Evolutionary conservation across 2,888 invertebrate species (phyloP), one percentile per base, ranked within the genome.

Genomic region (Enchytraeus crypticus): DNA sequence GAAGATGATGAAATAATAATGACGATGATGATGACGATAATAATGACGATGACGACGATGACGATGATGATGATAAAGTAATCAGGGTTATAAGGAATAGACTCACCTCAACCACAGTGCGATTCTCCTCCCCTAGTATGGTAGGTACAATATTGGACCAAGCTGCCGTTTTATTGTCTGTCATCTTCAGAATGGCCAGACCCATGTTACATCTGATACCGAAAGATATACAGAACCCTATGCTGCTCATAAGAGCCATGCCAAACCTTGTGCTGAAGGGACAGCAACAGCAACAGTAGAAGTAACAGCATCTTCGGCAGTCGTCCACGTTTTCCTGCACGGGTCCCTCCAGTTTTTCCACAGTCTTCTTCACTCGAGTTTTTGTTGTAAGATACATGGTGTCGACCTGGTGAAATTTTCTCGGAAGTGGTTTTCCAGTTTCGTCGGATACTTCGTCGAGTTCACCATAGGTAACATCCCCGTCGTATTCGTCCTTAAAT

Each of bases 151-250:
- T 38, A 18, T 18, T 8, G 11, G 38, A 18, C 38, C 38, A 38
- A 14, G 8, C 18, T 18, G 53, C 11, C 23, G 70, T 71, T 29
- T 69, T 69, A 58, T 75, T 75, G 57, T 70, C 70, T 1, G 79
- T 82, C 84, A 84, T 84, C 77, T 88, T 87, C 61, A 92, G 85
- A 79, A 95, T 92, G 53, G 97, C 96, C 81, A 97, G 92, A 59
- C 96, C 92, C 89, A 98, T 91, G 82, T 97, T 98, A 81, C 95
- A 96, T 61, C 98, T 86, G 87, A 98, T 98, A 23, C 98, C 98
- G 75, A 82, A 82, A 2, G 80, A 81, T 61, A 82, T 79, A 66
- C 82, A 71, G 70, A 82, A 82, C 21, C 82, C 81, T 49, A 82
- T 68, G 65, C 80, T 78, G 67, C 81, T 81, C 32, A 82, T 70